Percentiles rank a stretch among this genome's conserved stretches.
Conservation (phyloP, 2,113 vertebrate genomes). For the Bujurquina vittata region DNA sequence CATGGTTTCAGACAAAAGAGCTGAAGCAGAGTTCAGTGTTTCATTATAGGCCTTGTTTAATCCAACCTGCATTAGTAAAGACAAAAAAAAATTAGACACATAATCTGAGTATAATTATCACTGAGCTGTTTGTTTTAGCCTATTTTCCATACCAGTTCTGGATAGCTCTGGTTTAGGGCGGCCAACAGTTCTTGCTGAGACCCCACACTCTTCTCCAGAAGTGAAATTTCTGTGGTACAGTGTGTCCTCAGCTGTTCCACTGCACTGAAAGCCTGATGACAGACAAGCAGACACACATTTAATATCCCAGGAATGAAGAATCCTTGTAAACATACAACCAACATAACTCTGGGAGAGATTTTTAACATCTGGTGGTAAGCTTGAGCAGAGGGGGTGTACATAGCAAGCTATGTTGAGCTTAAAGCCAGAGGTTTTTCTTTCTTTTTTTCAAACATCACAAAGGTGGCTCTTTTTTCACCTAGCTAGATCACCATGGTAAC, state of each 20-base stretch:
- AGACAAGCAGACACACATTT: conserved; percentile 9
- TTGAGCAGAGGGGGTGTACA: not conserved
- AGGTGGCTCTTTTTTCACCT: not conserved
- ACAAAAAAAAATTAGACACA: not conserved
- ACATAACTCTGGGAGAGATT: not conserved
- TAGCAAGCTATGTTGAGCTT: not conserved
- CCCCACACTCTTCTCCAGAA: conserved; percentile 77
- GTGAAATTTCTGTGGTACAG: conserved; percentile 74
- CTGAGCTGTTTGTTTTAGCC: not conserved
- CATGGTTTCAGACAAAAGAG: conserved; percentile 65
- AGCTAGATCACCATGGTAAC: not conserved
- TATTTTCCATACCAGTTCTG: conserved; percentile 79
- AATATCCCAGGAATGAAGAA: not conserved
- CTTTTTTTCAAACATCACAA: not conserved
- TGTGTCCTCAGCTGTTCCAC: conserved; percentile 82
- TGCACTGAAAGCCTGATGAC: conserved; percentile 76
- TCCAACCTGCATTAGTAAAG: conserved; percentile 60
- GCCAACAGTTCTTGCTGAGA: conserved; percentile 78
- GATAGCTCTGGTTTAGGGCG: conserved; percentile 76
- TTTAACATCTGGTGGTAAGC: not conserved
- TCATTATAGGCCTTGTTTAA: conserved; percentile 62
- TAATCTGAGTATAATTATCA: not conserved
- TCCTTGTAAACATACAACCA: not conserved
- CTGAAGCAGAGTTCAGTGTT: conserved; percentile 53
- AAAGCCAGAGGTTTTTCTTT: not conserved